phyloP scores from a whole-genome alignment of 1,140 invertebrate species.

The Drosophila micromelanica region DNA sequence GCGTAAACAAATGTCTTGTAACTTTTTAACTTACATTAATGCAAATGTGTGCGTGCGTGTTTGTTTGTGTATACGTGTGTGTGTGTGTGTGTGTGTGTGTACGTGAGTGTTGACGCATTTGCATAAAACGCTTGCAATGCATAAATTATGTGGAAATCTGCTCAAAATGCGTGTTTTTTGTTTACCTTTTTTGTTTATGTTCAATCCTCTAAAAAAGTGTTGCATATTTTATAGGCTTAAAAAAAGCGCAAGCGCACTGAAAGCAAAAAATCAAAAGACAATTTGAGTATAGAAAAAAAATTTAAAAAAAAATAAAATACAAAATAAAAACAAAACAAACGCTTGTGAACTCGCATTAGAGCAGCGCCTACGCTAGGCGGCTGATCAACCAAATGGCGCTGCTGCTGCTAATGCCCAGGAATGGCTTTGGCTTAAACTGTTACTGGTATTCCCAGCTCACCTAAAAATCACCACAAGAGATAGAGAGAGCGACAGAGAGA shows the following conservation, averaged over 20 bases:
- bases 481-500: conserved; percentile 10
- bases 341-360: background rate
- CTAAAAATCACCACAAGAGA: conserved; percentile 27
- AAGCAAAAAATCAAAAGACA: conserved; percentile 35
- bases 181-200: conserved; percentile 55
- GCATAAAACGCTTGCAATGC: conserved; percentile 39
- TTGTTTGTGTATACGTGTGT: conserved; percentile 28
- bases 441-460: conserved; percentile 47
- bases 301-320: background rate
- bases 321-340: background rate
- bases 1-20: conserved; percentile 56
- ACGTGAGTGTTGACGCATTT: conserved; percentile 45
- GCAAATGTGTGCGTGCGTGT: conserved; percentile 9
- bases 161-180: conserved; percentile 29
- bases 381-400: conserved; percentile 37
- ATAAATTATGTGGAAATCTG: conserved; percentile 54
- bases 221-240: conserved; percentile 46
- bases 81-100: conserved; percentile 26
- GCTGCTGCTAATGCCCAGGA: conserved; percentile 51
- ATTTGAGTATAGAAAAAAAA: conserved; percentile 32
- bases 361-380: conserved; percentile 23
- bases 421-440: conserved; percentile 54
- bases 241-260: conserved; percentile 13
- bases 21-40: conserved; percentile 45
- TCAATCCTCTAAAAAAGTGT: conserved; percentile 29